Base-by-base conservation (phyloP, 2,888 invertebrate genomes). In the Drosophila rellima region DNA sequence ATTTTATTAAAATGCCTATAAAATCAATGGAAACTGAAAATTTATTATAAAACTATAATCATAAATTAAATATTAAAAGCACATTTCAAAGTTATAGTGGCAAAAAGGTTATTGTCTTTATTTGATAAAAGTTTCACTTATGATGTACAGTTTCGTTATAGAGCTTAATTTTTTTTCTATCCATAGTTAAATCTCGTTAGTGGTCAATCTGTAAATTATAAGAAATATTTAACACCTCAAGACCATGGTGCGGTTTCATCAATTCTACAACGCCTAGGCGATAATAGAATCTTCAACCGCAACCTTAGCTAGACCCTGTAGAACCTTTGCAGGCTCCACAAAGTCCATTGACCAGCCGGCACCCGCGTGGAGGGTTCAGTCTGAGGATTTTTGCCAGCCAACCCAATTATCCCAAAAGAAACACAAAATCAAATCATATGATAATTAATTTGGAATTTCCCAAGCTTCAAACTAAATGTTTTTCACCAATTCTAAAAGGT, bases 381-480 rank as follows among this genome's bases (percentile, higher is more conserved):
- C 74, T 61, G 69, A 75, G 75, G 74, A 75, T 75, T 75, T 75
- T 75, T 65, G 66, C 74, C 74, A 54, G 74, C 74, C 74, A 73
- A 72, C 78, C 78, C 78, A 47, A 29, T 55, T 44, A 45, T 1
- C 31, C 13, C 8, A 39, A 11, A 18, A 11, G 1, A 20, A 31
- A 15, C n/a, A 4, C 10, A 40, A 31, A 23, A 11, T 18, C 11
- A 55, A 33, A n/a, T 7, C 7, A 54, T n/a, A 54, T 7, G 1
- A 13, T 66, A 37, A 17, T 1, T 31, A 37, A 13, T 23, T 39
- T 42, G 2, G 17, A 10, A 4, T 3, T 1, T 42, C 6, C 39
- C 40, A 45, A n/a, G 8, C 10, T 33, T 13, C 18, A 45, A 26
- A 31, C 29, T 3, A 29, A n/a, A 39, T 13, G 13, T 20, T 56